Base-by-base conservation (phyloP, 2,797 vertebrate species). In the Thripadectes ignobilis region DNA sequence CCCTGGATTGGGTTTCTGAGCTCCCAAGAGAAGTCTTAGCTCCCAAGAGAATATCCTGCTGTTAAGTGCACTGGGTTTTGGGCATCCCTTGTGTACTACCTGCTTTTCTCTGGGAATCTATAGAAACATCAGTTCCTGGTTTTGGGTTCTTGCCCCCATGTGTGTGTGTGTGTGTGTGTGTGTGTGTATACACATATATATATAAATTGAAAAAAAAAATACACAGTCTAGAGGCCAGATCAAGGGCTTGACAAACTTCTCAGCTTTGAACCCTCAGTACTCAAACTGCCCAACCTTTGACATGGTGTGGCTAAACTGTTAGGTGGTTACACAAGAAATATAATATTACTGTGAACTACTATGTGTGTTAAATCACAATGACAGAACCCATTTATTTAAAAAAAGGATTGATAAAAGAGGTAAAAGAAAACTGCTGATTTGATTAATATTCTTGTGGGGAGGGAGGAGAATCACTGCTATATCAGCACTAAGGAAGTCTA, bases 361-460 rank as follows among this genome's bases (percentile, higher is more conserved):
- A 4, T 17, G 12, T 26, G 9, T 72, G 69, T 91, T 91, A 88
- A 89, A 91, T 81, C 69, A 91, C 48, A 75, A 20, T 78, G 88
- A 86, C 69, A 92, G 62, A 89, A 91, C 30, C 11, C 8, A 45
- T 72, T 89, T 91, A 34, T 80, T 78, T 21, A 22, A 65, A 46
- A 69, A 69, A 59, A 20, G 32, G 41, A 36, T 6, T 54, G 12
- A 63, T 61, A 36, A 54, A 77, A 71, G 14, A 11, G 6, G 22
- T 39, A 38, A 85, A 80, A 61, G 4, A 67, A 88, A 95, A 58
- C 13, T 93, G 27, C 20, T 78, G 69, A 81, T 85, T 74, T 88
- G 24, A 61, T 85, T 27, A 83, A 27, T 79, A 20, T 54, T 55
- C 75, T 75, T 51, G 2, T 22, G 12, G 4, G 32, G 12, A 26